Evolutionary conservation across 1,140 invertebrate species (phyloP), one percentile per base, ranked within the genome.

Genomic region (Battus philenor): DNA sequence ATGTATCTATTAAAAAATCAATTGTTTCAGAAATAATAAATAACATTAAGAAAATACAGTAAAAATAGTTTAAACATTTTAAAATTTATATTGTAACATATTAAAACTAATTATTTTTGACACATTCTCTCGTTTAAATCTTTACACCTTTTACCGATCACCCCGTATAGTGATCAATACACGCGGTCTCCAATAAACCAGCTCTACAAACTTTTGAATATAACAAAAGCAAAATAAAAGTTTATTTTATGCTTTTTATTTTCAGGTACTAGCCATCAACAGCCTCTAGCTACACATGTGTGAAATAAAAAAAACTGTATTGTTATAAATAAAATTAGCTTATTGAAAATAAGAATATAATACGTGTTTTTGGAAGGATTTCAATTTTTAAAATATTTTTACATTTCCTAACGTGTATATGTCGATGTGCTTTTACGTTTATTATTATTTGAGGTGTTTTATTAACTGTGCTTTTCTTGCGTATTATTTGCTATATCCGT

Each of bases 241-340:
- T 22, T 22, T 3, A 7, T 26, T 9, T 26, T 26, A 47, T 31
- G 20, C 27, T 12, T 30, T 49, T 49, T 57, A 43, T 17, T 78
- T 65, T 24, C 68, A 80, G 79, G 79, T 70, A 79, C 75, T 44
- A 62, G 69, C 10, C 59, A 63, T 8, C 74, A 73, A 46, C 61
- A 69, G 15, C 68, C 79, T 1, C 57, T 83, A 52, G 79, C 79
- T 9, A 83, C 79, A 17, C 79, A 83, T 29, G 79, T 80, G 51
- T 79, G 70, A 71, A 55, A 41, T 38, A 47, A 44, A 15, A 4
- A 27, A 13, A 12, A 8, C 16, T n/a, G 5, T 9, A 17, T 29
- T n/a, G 22, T 39, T 10, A 41, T 41, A 26, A 15, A 27, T 27
- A 41, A 12, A 27, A 13, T 9, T 15, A 24, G 5, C n/a, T 15